phyloP scores from a whole-genome alignment of 2,113 vertebrate genomes.

The Tupaia tana region DNA sequence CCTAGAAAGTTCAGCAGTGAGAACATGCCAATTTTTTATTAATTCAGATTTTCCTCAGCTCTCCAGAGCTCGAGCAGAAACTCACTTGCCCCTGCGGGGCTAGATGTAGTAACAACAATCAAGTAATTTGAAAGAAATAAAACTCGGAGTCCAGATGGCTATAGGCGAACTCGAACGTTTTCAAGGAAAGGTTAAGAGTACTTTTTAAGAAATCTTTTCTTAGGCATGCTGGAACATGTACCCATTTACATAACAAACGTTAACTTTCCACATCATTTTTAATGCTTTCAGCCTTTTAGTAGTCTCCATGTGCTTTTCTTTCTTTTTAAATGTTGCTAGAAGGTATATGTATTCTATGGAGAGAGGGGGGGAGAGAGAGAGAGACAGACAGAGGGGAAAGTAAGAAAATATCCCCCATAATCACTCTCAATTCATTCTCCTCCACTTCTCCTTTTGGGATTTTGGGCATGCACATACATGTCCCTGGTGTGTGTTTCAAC shows the following conservation, averaged over 20 bases:
- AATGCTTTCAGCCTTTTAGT: background rate
- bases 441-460: too few relatives aligned
- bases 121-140: slow-evolving; percentile 64
- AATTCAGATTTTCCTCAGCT: slow-evolving; percentile 50
- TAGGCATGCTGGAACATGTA: background rate
- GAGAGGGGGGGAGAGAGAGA: too few relatives aligned
- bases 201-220: slow-evolving; percentile 23
- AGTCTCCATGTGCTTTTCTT: background rate
- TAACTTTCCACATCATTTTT: background rate
- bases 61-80: slow-evolving; percentile 63
- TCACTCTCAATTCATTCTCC: too few relatives aligned
- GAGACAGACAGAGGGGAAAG: too few relatives aligned
- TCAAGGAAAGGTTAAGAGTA: slow-evolving; percentile 37
- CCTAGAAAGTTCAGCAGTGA: slow-evolving; percentile 54
- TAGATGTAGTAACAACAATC: slow-evolving; percentile 22
- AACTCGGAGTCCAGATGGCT: slow-evolving; percentile 34
- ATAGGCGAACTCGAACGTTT: slow-evolving; percentile 41
- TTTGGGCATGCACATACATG: too few relatives aligned
- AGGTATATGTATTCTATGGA: too few relatives aligned
- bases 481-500: too few relatives aligned
- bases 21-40: slow-evolving; percentile 67
- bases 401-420: too few relatives aligned
- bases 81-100: slow-evolving; percentile 21
- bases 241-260: slow-evolving; percentile 49
- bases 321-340: too few relatives aligned